Base-by-base conservation (phyloP, 2,113 vertebrate genomes). In the Halcyon malimbica region DNA sequence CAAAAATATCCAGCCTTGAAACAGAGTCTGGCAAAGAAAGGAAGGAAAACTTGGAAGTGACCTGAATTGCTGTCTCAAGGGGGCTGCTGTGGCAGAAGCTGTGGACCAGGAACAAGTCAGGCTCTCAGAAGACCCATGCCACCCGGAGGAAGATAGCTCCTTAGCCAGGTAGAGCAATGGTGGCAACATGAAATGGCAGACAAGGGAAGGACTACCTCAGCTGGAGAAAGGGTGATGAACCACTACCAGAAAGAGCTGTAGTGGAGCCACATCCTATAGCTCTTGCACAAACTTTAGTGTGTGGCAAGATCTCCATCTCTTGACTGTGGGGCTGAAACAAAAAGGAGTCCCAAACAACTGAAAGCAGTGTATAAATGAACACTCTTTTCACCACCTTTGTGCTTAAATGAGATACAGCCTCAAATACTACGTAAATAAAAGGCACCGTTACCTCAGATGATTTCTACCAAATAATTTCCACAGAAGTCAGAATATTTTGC, bases 1-100 rank as follows among this genome's bases (percentile, higher is more conserved):
- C 19, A 41, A 74, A 77, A 44, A 0, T 16, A 53, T 7, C 21
- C 39, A 57, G 25, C 4, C 33, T 54, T 0, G 0, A 48, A 89
- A 83, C 15, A 65, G 25, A 79, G 24, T 37, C 21, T 9, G 5
- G 31, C n/a, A 33, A 89, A 76, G 21, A 16, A 46, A 85, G n/a
- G 28, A 92, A 85, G 29, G 23, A 41, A 83, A 29, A 51, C 26
- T 33, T 73, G 29, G 53, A 83, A 28, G 13, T 17, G 33, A 64
- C 23, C 23, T 60, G 29, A 87, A 75, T 2, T 63, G 16, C 33
- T 74, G 54, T 33, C 33, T 84, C 33, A 73, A 64, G 48, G 14
- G 20, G 29, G 6, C n/a, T 79, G 28, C 8, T 6, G 1, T 13
- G n/a, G 35, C 10, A 68, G 33, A 53, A 87, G 44, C n/a, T 13